Evolutionary conservation across 2,113 vertebrate species (phyloP).

Genomic region (Prunella fulvescens): DNA sequence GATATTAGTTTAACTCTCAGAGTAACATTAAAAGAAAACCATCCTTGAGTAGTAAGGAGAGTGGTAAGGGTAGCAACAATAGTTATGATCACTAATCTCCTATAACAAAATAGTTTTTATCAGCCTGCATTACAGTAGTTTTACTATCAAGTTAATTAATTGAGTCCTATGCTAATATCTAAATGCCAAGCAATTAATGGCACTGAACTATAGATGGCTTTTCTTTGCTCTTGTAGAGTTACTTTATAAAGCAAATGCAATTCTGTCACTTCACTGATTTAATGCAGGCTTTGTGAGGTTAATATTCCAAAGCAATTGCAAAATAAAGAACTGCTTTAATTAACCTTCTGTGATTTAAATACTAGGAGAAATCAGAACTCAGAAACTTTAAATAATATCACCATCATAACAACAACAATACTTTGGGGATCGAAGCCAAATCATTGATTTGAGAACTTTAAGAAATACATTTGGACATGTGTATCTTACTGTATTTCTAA

Average conservation of each 20-base stretch:
- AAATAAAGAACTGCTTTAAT: constrained; percentile 81
- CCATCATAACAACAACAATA: constrained; percentile 10
- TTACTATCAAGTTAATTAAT: constrained; percentile 86
- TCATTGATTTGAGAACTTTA: neutral
- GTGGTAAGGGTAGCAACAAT: neutral
- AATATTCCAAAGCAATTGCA: constrained; percentile 74
- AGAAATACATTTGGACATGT: neutral
- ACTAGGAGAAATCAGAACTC: constrained; percentile 52
- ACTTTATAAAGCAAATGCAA: constrained; percentile 64
- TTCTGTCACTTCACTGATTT: constrained; percentile 69
- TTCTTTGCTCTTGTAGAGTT: constrained; percentile 67
- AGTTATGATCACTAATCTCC: constrained; percentile 1
- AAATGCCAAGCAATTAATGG: constrained; percentile 87
- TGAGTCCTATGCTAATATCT: constrained; percentile 80
- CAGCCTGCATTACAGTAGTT: constrained; percentile 64
- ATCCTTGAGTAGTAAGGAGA: neutral
- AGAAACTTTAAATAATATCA: constrained; percentile 37
- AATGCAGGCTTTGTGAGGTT: constrained; percentile 69
- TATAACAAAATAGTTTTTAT: constrained; percentile 58
- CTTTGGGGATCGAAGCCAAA: neutral
- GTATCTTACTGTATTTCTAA: neutral
- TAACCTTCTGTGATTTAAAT: constrained; percentile 86
- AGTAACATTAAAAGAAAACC: neutral
- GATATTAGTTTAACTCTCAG: neutral
- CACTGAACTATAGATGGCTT: constrained; percentile 80